A percentile compares a stretch with the other conserved stretches of the same genome.
These are phyloP conservation scores for Notothenia rossii DNA, from an alignment of 2,113 vertebrate species.

Conservation along the genomic window DNA sequence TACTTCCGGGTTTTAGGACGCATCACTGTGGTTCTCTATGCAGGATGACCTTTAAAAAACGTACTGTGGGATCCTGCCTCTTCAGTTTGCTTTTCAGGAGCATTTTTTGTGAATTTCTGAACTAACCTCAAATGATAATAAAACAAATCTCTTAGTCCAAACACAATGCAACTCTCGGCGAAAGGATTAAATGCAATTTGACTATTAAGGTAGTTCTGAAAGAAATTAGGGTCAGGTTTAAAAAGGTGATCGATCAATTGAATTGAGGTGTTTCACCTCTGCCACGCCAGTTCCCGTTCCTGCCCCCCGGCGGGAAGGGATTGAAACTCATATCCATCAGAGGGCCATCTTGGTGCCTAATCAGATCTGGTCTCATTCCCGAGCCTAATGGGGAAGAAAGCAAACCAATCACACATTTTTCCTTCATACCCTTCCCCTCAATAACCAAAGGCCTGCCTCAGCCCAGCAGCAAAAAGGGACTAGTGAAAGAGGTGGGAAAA, in stretches of 20 bases:
- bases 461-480: conserved; percentile 47
- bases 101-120: background rate
- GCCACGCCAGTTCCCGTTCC: conserved; percentile 80
- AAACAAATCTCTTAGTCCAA: background rate
- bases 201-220: background rate
- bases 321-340: conserved; percentile 83
- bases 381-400: conserved; percentile 79
- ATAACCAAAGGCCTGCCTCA: conserved; percentile 44
- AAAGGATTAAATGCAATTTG: background rate
- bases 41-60: background rate
- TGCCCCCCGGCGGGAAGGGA: conserved; percentile 80
- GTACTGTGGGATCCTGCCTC: background rate
- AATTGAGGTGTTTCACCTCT: conserved; percentile 82
- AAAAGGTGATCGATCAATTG: conserved; percentile 52
- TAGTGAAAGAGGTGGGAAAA: conserved; percentile 38
- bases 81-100: background rate
- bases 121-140: background rate
- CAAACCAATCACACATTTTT: conserved; percentile 77
- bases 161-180: background rate
- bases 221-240: conserved; percentile 30
- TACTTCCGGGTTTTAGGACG: no score
- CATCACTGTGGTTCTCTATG: background rate
- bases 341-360: conserved; percentile 81
- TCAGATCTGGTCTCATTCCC: conserved; percentile 79
- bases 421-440: conserved; percentile 31